These are phyloP conservation scores for Odontocerum albicorne DNA, from an alignment of 2,888 invertebrate species.

Conservation along the genomic window DNA sequence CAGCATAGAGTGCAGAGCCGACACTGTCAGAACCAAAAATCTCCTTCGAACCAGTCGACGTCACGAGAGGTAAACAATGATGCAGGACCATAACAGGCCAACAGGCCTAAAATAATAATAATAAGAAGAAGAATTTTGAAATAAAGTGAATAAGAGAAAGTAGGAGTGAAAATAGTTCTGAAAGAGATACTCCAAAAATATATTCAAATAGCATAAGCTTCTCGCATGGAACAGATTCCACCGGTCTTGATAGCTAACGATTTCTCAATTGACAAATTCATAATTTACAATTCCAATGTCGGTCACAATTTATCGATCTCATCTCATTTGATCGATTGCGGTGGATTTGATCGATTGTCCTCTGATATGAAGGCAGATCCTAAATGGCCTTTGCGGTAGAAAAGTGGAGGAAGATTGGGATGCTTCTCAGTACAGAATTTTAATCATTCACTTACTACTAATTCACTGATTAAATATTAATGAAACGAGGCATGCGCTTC, in stretches of 20 bases:
- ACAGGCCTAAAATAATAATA: too few relatives aligned
- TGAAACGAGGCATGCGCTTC: too few relatives aligned
- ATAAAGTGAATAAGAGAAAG: too few relatives aligned
- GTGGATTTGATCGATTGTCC: constrained; percentile 22
- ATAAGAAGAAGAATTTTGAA: too few relatives aligned
- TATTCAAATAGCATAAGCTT: not conserved
- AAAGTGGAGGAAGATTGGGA: constrained; percentile 15
- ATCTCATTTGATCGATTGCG: constrained; percentile 29
- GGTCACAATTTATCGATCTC: constrained; percentile 21
- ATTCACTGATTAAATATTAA: constrained; percentile 16
- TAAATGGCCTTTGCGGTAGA: constrained; percentile 6
- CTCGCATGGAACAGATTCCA: constrained; percentile 1
- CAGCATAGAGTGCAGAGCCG: too few relatives aligned
- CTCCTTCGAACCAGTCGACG: too few relatives aligned
- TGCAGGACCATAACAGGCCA: too few relatives aligned
- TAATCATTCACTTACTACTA: constrained; percentile 14
- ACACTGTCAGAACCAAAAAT: too few relatives aligned
- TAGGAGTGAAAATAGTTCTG: too few relatives aligned
- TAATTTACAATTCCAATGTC: constrained; percentile 30
- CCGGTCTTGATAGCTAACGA: constrained; percentile 7
- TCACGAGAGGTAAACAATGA: too few relatives aligned
- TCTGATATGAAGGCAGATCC: constrained; percentile 2
- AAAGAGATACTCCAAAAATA: too few relatives aligned
- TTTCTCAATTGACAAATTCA: constrained; percentile 27
- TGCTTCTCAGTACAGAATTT: constrained; percentile 4